Evolutionary conservation across 2,888 invertebrate species (phyloP).

Genomic region (Busseola fusca): DNA sequence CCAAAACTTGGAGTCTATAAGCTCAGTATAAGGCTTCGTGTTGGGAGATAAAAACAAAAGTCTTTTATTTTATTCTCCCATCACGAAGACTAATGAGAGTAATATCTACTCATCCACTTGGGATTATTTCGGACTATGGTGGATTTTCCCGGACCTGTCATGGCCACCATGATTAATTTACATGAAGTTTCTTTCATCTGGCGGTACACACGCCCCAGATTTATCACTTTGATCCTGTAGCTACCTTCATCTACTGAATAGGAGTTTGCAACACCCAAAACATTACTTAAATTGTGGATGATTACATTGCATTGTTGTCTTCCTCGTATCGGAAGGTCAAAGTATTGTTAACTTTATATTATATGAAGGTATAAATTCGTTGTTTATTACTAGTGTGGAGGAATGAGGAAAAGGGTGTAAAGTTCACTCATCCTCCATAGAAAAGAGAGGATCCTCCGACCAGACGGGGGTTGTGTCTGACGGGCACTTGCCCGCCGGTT

Average conservation of each 20-base stretch:
- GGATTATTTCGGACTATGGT: neutral
- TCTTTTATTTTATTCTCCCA: neutral
- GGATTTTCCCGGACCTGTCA: neutral
- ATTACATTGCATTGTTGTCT: neutral
- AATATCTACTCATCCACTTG: neutral
- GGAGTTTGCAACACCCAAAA: neutral
- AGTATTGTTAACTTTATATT: neutral
- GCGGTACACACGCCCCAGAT: neutral
- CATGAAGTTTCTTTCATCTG: slow-evolving; percentile 4
- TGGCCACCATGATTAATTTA: neutral
- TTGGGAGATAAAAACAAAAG: too few species aligned
- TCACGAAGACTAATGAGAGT: neutral
- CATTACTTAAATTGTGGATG: neutral
- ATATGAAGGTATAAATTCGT: too few species aligned
- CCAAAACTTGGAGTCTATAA: neutral
- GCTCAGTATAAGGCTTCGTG: too few species aligned
- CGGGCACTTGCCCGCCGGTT: too few species aligned
- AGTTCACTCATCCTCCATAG: too few species aligned
- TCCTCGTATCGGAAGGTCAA: neutral
- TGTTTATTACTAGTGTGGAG: too few species aligned
- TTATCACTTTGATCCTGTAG: slow-evolving; percentile 31
- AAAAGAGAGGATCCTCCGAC: too few species aligned
- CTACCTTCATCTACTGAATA: neutral
- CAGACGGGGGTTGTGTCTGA: too few species aligned
- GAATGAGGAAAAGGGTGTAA: too few species aligned